Evolutionary conservation across 2,888 invertebrate genomes (phyloP).

Genomic region (Sycophila texana): DNA sequence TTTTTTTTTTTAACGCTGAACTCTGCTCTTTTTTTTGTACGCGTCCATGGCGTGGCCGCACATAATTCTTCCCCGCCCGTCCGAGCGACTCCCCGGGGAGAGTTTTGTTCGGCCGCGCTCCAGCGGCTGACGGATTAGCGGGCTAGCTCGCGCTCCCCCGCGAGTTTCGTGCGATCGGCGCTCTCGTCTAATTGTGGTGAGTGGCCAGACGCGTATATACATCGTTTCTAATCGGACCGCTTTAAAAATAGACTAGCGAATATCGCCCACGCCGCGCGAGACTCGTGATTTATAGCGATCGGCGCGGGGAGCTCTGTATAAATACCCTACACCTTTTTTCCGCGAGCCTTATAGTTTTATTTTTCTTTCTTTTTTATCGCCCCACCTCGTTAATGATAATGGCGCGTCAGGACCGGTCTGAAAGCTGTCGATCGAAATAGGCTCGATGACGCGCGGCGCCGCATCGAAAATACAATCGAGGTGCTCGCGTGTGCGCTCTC

Average conservation of each 20-base stretch:
- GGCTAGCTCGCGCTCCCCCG: neutral
- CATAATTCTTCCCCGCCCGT: conserved; percentile 16
- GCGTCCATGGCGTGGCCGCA: neutral
- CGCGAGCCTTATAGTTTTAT: no score
- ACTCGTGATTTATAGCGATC: conserved; percentile 24
- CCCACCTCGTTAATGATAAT: neutral
- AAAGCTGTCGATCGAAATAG: no score
- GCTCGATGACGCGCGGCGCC: no score
- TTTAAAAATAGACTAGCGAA: conserved; percentile 16
- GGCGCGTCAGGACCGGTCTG: no score
- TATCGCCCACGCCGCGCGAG: conserved; percentile 10
- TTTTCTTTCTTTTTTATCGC: neutral
- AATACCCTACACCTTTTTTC: neutral
- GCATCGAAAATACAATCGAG: no score
- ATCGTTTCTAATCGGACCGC: conserved; percentile 37
- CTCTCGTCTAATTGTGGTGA: conserved; percentile 39
- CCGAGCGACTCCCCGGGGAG: neutral
- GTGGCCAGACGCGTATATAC: neutral
- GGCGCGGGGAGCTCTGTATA: neutral
- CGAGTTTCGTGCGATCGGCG: neutral
- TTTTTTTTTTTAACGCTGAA: conserved; percentile 10
- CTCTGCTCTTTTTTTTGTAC: conserved; percentile 7
- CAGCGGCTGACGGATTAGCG: conserved; percentile 21
- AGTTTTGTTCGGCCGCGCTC: conserved; percentile 14
- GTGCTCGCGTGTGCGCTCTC: neutral